Evolutionary conservation across 2,888 invertebrate genomes (phyloP).

Genomic region (Drosophila monieri): DNA sequence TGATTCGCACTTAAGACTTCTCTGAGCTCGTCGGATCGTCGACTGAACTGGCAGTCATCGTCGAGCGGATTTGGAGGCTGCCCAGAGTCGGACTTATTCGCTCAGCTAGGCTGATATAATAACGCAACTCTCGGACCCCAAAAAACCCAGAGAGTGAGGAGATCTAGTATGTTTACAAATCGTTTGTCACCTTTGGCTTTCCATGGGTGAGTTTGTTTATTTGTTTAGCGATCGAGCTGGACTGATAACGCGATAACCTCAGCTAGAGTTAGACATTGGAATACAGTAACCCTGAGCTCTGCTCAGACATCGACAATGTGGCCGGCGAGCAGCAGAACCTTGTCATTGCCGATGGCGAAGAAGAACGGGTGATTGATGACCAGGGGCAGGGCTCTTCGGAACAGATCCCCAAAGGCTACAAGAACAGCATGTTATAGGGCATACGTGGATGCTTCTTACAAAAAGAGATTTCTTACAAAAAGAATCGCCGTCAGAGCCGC

Average conservation of each 20-base stretch:
- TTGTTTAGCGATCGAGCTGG: slow-evolving; percentile 20
- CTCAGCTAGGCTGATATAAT: not conserved
- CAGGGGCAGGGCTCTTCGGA: slow-evolving; percentile 59
- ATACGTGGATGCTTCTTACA: not conserved
- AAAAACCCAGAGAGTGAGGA: slow-evolving; percentile 2
- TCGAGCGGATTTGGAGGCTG: slow-evolving; percentile 43
- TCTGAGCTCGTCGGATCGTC: slow-evolving; percentile 57
- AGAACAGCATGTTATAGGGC: slow-evolving; percentile 39
- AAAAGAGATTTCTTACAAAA: slow-evolving; percentile 55
- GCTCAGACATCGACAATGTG: slow-evolving; percentile 65
- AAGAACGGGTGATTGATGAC: slow-evolving; percentile 77
- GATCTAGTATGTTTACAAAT: slow-evolving; percentile 55
- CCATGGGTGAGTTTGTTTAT: slow-evolving; percentile 35
- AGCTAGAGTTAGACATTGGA: slow-evolving; percentile 10
- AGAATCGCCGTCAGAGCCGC: slow-evolving; percentile 42
- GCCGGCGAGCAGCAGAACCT: slow-evolving; percentile 62
- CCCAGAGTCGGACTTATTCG: slow-evolving; percentile 6
- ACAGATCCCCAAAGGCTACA: slow-evolving; percentile 62
- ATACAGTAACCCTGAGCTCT: slow-evolving; percentile 8
- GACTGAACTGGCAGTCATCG: slow-evolving; percentile 51
- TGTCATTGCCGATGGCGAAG: slow-evolving; percentile 61
- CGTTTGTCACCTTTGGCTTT: slow-evolving; percentile 63
- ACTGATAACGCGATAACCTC: slow-evolving; percentile 69
- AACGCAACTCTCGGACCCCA: slow-evolving; percentile 23
- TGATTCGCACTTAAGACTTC: slow-evolving; percentile 50